phyloP scores from a whole-genome alignment of 1,140 invertebrate genomes.

The Temnothorax nylanderi region DNA sequence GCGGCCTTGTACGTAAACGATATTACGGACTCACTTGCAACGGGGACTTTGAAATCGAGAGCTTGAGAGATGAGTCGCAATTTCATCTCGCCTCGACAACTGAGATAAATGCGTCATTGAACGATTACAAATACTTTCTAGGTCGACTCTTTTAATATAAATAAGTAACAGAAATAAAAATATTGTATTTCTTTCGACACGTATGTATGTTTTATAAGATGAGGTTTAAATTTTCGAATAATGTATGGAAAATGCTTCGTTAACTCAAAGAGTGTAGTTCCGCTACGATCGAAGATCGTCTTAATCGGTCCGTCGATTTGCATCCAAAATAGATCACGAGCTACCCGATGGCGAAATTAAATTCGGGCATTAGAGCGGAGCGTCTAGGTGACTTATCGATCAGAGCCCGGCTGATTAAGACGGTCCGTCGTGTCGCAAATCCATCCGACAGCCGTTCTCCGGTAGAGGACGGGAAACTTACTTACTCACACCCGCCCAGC shows the following conservation, averaged over 20 bases:
- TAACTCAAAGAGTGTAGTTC: too few species aligned
- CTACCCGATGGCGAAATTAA: slow-evolving; percentile 28
- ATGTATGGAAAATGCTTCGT: not conserved
- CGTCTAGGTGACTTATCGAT: slow-evolving; percentile 44
- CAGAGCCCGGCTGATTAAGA: slow-evolving; percentile 60
- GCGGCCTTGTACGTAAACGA: not conserved
- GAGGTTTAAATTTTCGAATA: not conserved
- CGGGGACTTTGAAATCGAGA: not conserved
- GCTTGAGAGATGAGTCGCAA: not conserved
- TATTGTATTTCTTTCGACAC: not conserved
- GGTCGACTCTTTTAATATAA: not conserved
- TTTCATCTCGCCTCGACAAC: not conserved
- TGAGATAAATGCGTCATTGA: not conserved
- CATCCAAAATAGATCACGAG: slow-evolving; percentile 42
- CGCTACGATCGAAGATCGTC: not conserved
- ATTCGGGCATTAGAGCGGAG: slow-evolving; percentile 18
- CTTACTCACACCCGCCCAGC: slow-evolving; percentile 26
- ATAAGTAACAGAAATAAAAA: not conserved
- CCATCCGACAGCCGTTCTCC: slow-evolving; percentile 47
- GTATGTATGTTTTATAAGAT: not conserved
- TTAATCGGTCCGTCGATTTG: slow-evolving; percentile 16
- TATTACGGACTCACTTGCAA: not conserved
- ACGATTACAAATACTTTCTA: not conserved
- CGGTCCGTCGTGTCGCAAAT: slow-evolving; percentile 51
- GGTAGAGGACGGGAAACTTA: slow-evolving; percentile 57